These are phyloP conservation scores for Galeopterus variegatus DNA, from an alignment of 2,113 vertebrate species.

Conservation along the genomic window DNA sequence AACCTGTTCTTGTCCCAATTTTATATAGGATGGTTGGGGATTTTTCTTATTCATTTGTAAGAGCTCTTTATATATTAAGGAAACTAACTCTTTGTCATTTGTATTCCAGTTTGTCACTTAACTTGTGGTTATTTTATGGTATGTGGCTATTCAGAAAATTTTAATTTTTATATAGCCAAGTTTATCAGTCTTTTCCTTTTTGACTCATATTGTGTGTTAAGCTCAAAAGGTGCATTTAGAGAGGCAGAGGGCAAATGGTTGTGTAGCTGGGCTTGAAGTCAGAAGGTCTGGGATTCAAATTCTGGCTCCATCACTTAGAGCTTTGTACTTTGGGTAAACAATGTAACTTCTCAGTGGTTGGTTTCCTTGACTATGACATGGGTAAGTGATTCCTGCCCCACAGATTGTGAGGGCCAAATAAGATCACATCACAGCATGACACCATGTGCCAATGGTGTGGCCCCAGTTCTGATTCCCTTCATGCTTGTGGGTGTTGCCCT, in stretches of 20 bases:
- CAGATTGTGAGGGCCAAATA: not conserved
- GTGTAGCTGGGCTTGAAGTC: not conserved
- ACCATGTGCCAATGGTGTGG: accelerated
- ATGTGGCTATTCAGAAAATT: not conserved
- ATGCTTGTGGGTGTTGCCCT: accelerated
- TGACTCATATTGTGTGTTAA: not conserved
- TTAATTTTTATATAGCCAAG: not conserved
- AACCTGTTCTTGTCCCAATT: not conserved
- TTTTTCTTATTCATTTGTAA: slow-evolving; percentile 42
- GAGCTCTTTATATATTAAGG: slow-evolving; percentile 22
- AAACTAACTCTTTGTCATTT: not conserved
- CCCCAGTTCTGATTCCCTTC: not conserved
- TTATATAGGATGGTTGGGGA: not conserved
- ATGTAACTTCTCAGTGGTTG: not conserved
- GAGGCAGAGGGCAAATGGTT: not conserved
- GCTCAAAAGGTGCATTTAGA: not conserved
- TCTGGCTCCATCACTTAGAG: not conserved
- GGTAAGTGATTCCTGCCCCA: not conserved
- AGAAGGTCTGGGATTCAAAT: not conserved
- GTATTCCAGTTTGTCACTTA: not conserved
- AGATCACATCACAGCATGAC: accelerated
- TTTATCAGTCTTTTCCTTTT: not conserved
- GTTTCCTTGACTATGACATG: not conserved
- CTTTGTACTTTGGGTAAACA: not conserved
- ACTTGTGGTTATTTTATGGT: not conserved